Percentiles rank a stretch among this genome's conserved stretches.
These are phyloP conservation scores for Pungitius pungitius DNA, from an alignment of 2,113 vertebrate species.

Conservation along the genomic window DNA sequence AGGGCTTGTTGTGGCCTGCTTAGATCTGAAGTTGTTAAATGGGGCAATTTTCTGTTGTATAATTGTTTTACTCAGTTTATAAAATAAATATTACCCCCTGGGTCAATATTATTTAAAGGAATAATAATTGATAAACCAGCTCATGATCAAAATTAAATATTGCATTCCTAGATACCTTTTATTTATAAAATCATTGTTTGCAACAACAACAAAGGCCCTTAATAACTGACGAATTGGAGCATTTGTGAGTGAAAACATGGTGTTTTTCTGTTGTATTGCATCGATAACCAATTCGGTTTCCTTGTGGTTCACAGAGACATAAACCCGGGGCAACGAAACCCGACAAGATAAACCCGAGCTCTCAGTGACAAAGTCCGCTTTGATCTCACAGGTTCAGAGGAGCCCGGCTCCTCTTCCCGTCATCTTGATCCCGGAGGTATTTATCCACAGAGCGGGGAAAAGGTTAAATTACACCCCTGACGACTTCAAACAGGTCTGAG, in stretches of 20 bases:
- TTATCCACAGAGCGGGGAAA: constrained; percentile 28
- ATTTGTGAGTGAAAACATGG: neutral
- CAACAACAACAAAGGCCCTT: neutral
- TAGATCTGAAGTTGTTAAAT: neutral
- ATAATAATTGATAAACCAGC: neutral
- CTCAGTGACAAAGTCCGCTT: constrained; percentile 22
- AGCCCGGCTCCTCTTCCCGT: constrained; percentile 41
- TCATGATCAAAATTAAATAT: neutral
- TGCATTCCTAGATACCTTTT: neutral
- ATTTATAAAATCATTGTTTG: constrained; percentile 2
- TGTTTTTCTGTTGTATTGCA: neutral
- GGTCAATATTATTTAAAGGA: neutral
- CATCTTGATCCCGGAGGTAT: constrained; percentile 23
- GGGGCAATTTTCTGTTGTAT: neutral
- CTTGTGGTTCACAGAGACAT: neutral
- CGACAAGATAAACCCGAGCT: constrained; percentile 17
- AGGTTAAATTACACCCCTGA: constrained; percentile 37
- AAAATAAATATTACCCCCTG: neutral
- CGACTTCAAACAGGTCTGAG: constrained; percentile 52
- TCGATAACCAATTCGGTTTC: neutral
- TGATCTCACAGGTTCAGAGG: constrained; percentile 39
- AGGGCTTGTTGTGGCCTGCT: neutral
- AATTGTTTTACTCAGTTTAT: neutral
- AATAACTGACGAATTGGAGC: neutral
- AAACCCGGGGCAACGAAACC: constrained; percentile 6